Evolutionary conservation across 2,113 vertebrate genomes (phyloP).

Genomic region (Nycticorax nycticorax): DNA sequence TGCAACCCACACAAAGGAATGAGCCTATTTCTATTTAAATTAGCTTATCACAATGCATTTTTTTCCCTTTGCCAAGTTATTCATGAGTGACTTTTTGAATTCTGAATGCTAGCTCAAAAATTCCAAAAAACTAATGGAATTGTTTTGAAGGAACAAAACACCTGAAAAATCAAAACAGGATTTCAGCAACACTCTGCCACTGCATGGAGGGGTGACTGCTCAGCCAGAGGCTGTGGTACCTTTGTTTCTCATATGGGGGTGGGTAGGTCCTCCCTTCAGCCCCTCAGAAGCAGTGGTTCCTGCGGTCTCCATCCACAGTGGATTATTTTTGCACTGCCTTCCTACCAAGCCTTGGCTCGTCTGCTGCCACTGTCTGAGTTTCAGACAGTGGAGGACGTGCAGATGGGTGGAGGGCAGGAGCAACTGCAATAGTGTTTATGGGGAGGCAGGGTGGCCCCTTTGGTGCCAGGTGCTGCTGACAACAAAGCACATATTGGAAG

Average conservation of each 20-base stretch:
- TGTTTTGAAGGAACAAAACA: neutral
- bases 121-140: neutral
- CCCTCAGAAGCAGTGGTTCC: accelerated
- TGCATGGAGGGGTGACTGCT: neutral
- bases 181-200: accelerated
- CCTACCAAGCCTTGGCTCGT: neutral
- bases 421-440: neutral
- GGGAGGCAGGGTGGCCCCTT: neutral
- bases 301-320: accelerated
- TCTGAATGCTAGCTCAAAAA: neutral
- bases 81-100: conserved; percentile 24
- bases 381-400: accelerated
- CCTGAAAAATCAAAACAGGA: neutral
- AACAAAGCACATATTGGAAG: neutral
- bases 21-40: conserved; percentile 58
- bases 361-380: accelerated
- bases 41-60: conserved; percentile 42
- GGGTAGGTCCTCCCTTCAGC: neutral
- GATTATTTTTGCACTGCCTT: neutral
- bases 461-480: accelerated
- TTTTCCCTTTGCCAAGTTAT: conserved; percentile 44
- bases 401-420: neutral
- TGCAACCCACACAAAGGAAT: neutral
- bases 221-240: neutral
- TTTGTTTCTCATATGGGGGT: neutral